Evolutionary conservation across 2,888 invertebrate species (phyloP), one percentile per base, ranked within the genome.

Genomic region (Escarpia spicata): DNA sequence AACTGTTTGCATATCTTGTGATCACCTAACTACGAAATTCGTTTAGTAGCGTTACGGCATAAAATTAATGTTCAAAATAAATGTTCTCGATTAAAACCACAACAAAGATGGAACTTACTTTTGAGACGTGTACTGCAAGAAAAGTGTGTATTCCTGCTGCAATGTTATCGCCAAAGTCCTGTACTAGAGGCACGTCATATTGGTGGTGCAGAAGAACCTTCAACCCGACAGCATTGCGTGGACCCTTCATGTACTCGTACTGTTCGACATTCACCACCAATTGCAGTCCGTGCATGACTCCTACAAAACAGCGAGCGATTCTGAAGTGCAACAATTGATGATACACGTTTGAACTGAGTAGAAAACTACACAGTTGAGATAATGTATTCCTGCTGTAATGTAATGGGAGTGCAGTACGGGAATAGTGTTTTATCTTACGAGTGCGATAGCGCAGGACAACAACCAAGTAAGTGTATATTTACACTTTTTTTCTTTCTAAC

Each of bases 201-300:
- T 94, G 93, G 12, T 75, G 43, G 91, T 93, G 93, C 26, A 93
- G 75, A 19, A 92, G 93, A 26, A 93, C 31, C 60, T 92, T 91
- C 10, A 93, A 44, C 19, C 93, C 93, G 8, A 93, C 93, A 0
- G 93, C 93, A 15, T 31, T 37, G 92, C 92, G 93, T 12, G 93
- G 93, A 10, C 93, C 93, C 44, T 52, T 91, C 93, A 93, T 93
- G 92, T 93, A 93, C 92, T 93, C 93, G 75, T 93, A 93, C 90
- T 93, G 93, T 92, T 93, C 93, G 6, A 93, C 45, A 92, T 93
- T 93, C 89, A 93, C 52, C n/a, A 43, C 90, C 43, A 93, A 90
- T 3, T 93, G 91, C 92, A 93, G 90, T 4, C 93, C 93, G 52
- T 93, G 91, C 19, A 75, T 43, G 9, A 92, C 90, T 19, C 93